Evolutionary conservation across 2,113 vertebrate species (phyloP).

Genomic region (Petaurus breviceps): DNA sequence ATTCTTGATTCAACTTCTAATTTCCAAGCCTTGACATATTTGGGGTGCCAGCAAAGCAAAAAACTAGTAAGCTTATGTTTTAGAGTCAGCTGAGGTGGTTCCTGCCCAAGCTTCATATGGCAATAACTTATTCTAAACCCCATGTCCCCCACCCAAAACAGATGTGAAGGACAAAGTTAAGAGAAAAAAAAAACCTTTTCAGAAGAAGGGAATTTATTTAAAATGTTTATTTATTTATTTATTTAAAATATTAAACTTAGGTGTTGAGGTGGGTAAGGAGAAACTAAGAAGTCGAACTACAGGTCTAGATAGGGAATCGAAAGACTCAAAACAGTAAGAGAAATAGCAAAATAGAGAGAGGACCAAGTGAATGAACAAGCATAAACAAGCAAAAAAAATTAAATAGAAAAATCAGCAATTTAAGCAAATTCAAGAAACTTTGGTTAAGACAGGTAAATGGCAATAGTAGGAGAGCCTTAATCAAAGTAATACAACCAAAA

Average conservation of each 20-base stretch:
- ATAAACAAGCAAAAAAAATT: not conserved
- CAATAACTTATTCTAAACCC: not conserved
- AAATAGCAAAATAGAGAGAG: not conserved
- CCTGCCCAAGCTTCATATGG: not conserved
- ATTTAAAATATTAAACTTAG: not conserved
- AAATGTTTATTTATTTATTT: too few species aligned
- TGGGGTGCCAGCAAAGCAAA: not conserved
- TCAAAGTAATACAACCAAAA: not conserved
- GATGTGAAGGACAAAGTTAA: not conserved
- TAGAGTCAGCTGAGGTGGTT: not conserved
- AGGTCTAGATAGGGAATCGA: not conserved
- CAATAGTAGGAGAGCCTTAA: not conserved
- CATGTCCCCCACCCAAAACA: not conserved
- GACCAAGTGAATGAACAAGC: not conserved
- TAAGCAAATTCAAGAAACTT: not conserved
- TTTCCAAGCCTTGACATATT: not conserved
- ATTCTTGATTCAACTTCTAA: not conserved
- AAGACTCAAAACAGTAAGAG: not conserved
- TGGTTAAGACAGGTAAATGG: not conserved
- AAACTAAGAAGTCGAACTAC: not conserved
- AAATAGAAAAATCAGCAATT: not conserved
- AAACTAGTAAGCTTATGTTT: not conserved
- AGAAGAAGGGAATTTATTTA: not conserved
- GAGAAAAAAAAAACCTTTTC: not conserved
- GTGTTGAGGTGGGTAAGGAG: fast-evolving